Conservation (phyloP, 1,140 invertebrate species). For the Trachymyrmex septentrionalis region DNA sequence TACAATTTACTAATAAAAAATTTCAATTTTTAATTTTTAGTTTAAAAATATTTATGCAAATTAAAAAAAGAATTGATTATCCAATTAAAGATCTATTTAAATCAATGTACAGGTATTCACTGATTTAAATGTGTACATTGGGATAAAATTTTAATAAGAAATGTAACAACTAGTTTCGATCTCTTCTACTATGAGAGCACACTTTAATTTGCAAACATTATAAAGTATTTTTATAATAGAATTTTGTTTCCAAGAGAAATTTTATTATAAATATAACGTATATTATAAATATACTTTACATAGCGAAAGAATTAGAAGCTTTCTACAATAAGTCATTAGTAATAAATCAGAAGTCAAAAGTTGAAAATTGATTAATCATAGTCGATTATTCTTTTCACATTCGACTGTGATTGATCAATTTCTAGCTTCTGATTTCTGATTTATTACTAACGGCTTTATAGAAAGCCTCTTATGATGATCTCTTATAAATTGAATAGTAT, state of each 20-base stretch:
- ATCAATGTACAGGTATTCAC: background rate
- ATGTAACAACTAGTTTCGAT: no score
- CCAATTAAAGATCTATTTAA: background rate
- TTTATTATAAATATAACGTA: conserved; percentile 5
- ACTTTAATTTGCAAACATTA: background rate
- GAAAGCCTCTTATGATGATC: background rate
- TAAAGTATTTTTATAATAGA: no score
- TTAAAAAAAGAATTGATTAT: background rate
- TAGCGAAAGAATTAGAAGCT: background rate
- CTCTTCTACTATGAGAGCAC: background rate
- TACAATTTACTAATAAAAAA: background rate
- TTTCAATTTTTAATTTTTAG: background rate
- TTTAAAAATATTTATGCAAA: background rate
- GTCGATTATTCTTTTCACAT: no score
- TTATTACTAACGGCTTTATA: no score
- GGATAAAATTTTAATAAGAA: background rate
- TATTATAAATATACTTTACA: no score
- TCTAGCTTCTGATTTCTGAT: no score
- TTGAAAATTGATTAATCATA: no score
- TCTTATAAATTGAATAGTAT: background rate
- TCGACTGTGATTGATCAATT: no score
- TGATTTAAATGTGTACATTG: background rate
- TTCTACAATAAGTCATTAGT: no score
- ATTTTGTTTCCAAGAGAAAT: background rate
- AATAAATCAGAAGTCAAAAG: no score